phyloP scores from a whole-genome alignment of 2,888 invertebrate species.

The Hirtodrosophila cameraria region DNA sequence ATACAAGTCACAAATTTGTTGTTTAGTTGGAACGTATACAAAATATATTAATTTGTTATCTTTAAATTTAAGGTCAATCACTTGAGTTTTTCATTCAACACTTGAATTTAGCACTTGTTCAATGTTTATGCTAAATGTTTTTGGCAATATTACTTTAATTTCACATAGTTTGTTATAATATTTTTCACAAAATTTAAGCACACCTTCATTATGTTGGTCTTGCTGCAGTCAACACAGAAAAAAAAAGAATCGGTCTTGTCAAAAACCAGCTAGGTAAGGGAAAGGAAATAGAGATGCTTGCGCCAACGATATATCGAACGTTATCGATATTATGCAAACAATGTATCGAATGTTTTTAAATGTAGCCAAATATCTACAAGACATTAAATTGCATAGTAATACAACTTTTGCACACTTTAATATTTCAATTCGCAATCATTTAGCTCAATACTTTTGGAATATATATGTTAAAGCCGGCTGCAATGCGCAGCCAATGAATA shows the following conservation, averaged over 20 bases:
- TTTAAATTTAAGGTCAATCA: conserved; percentile 37
- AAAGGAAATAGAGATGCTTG: conserved; percentile 54
- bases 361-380: neutral
- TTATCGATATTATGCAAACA: conserved; percentile 18
- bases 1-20: no score
- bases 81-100: conserved; percentile 36
- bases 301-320: conserved; percentile 9
- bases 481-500: no score
- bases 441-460: neutral
- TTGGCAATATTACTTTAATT: conserved; percentile 39
- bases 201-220: conserved; percentile 83
- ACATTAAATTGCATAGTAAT: no score
- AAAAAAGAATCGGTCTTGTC: conserved; percentile 79
- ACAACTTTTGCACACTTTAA: neutral
- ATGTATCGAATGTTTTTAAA: conserved; percentile 14
- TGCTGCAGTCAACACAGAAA: conserved; percentile 80
- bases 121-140: conserved; percentile 22
- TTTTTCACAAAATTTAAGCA: conserved; percentile 68
- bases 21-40: conserved; percentile 24
- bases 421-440: neutral
- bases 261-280: conserved; percentile 51
- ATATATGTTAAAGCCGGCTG: neutral
- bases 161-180: conserved; percentile 33
- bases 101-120: conserved; percentile 15
- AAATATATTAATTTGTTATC: conserved; percentile 42